Conservation (phyloP, 2,113 vertebrate genomes). For the Aptenodytes patagonicus region DNA sequence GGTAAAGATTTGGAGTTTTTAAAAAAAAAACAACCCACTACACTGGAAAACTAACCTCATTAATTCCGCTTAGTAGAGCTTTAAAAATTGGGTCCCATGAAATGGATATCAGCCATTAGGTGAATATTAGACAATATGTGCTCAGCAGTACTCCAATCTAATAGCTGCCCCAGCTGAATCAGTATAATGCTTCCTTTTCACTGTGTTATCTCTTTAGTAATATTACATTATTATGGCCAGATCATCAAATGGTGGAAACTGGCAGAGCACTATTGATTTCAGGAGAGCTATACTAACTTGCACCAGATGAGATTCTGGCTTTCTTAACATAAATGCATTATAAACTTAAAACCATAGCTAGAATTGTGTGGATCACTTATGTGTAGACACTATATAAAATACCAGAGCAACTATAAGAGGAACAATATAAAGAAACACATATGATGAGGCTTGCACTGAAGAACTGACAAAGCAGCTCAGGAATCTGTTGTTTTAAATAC, state of each 20-base stretch:
- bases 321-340: not conserved
- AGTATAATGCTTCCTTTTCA: conserved; percentile 8
- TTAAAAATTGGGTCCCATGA: not conserved
- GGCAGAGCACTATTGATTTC: conserved; percentile 34
- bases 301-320: not conserved
- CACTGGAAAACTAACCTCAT: not conserved
- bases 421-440: not conserved
- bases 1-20: not conserved
- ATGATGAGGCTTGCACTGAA: not conserved
- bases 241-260: conserved; percentile 36
- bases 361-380: not conserved
- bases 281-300: not conserved
- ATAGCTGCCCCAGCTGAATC: conserved; percentile 44
- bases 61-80: not conserved
- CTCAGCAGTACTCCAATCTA: conserved; percentile 45
- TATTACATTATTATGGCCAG: conserved; percentile 21
- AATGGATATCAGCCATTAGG: conserved; percentile 48
- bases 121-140: conserved; percentile 43
- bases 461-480: not conserved
- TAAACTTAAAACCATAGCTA: not conserved
- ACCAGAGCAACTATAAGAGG: not conserved
- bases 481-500: not conserved
- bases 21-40: not conserved
- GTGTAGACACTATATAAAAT: not conserved
- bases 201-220: conserved; percentile 34